Percentiles rank a stretch among this genome's conserved stretches.
phyloP scores from a whole-genome alignment of 2,888 invertebrate species.

The Venusia cambrica region DNA sequence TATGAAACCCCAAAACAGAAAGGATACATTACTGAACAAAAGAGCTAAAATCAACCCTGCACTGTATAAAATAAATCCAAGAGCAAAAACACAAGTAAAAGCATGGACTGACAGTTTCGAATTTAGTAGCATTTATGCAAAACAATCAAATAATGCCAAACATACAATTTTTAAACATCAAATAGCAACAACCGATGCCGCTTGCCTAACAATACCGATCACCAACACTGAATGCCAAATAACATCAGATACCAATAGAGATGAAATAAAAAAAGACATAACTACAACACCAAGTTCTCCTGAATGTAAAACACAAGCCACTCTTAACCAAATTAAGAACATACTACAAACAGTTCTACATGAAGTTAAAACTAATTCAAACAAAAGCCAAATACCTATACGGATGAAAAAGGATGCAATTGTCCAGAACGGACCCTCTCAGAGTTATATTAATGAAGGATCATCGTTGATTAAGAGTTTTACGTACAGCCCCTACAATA shows the following conservation, averaged over 20 bases:
- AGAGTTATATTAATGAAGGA: slow-evolving; percentile 41
- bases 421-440: slow-evolving; percentile 55
- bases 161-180: slow-evolving; percentile 12
- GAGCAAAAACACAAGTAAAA: slow-evolving; percentile 30
- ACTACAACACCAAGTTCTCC: slow-evolving; percentile 15
- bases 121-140: slow-evolving; percentile 46
- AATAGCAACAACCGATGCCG: slow-evolving; percentile 37
- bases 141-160: slow-evolving; percentile 22
- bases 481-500: slow-evolving; percentile 52
- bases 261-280: slow-evolving; percentile 1
- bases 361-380: slow-evolving; percentile 58
- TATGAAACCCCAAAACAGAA: slow-evolving; percentile 15
- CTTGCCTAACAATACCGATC: slow-evolving; percentile 39
- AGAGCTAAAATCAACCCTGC: slow-evolving; percentile 21
- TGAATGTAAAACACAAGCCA: slow-evolving; percentile 53
- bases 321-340: slow-evolving; percentile 62
- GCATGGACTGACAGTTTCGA: slow-evolving; percentile 49
- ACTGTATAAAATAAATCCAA: slow-evolving; percentile 19
- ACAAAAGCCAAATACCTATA: slow-evolving; percentile 33
- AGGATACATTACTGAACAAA: slow-evolving; percentile 22
- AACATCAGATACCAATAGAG: slow-evolving; percentile 21
- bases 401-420: slow-evolving; percentile 52
- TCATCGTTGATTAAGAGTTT: slow-evolving; percentile 54
- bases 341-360: slow-evolving; percentile 61
- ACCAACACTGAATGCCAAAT: slow-evolving; percentile 49